phyloP scores from a whole-genome alignment of 2,888 invertebrate genomes.

The Silvanus unidentatus region DNA sequence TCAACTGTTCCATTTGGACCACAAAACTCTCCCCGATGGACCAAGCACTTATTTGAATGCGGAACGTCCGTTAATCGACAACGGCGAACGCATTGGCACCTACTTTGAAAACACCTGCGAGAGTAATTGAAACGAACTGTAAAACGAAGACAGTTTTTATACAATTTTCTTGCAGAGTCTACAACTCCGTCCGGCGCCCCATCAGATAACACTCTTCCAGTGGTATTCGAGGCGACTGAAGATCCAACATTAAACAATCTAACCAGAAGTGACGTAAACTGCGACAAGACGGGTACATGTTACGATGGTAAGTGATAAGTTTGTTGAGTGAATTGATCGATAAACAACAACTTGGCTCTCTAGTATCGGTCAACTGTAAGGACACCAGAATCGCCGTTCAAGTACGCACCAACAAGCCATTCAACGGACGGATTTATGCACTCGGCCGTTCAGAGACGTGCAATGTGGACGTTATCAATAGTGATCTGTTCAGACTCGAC shows the following conservation, averaged over 20 bases:
- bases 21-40: slow-evolving; percentile 86
- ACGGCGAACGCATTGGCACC: slow-evolving; percentile 82
- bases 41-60: slow-evolving; percentile 86
- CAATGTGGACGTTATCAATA: slow-evolving; percentile 89
- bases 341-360: slow-evolving; percentile 9
- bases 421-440: slow-evolving; percentile 91
- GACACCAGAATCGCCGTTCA: slow-evolving; percentile 90
- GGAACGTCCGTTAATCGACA: slow-evolving; percentile 84
- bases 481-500: slow-evolving; percentile 86
- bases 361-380: slow-evolving; percentile 90
- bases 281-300: slow-evolving; percentile 91
- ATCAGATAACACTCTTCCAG: slow-evolving; percentile 59
- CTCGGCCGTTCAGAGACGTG: slow-evolving; percentile 90
- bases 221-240: slow-evolving; percentile 72
- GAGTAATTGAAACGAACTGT: slow-evolving; percentile 57
- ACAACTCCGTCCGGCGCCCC: slow-evolving; percentile 33
- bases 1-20: slow-evolving; percentile 86
- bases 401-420: slow-evolving; percentile 88
- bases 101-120: slow-evolving; percentile 90
- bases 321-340: slow-evolving; percentile 10
- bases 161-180: too few species aligned
- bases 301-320: slow-evolving; percentile 69
- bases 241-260: slow-evolving; percentile 67
- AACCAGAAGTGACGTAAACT: slow-evolving; percentile 76
- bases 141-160: too few species aligned